These are phyloP conservation scores for Propithecus deckenii DNA, from an alignment of 2,797 vertebrate species.

Conservation along the genomic window DNA sequence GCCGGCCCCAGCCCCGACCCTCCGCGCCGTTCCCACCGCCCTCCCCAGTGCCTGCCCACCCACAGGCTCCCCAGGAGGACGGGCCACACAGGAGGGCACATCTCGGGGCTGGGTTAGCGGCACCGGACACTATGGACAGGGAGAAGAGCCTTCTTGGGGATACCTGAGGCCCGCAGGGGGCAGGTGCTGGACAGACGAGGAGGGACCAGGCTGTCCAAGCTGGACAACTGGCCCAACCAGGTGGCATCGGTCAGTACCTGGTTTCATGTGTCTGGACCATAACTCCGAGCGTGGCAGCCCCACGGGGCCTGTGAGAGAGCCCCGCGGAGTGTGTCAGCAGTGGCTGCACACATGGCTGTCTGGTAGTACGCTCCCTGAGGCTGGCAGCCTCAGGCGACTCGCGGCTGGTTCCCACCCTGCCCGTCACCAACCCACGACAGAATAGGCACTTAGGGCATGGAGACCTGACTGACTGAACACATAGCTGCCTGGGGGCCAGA, in stretches of 20 bases:
- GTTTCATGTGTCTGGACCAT: background rate
- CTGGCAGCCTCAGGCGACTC: background rate
- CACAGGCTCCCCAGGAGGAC: background rate
- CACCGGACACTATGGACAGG: background rate
- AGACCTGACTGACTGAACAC: too few relatives aligned
- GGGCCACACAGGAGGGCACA: background rate
- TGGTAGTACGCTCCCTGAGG: too few relatives aligned
- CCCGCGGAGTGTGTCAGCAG: too few relatives aligned
- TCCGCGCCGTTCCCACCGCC: background rate
- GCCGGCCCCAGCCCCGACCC: background rate
- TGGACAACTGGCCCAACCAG: background rate
- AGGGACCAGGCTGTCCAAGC: background rate
- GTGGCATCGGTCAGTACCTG: background rate
- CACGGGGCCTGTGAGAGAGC: background rate
- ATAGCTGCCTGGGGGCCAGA: rapidly evolving
- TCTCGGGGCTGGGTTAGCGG: background rate
- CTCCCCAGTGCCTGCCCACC: background rate
- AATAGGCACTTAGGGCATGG: background rate
- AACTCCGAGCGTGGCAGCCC: background rate
- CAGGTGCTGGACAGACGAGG: rapidly evolving
- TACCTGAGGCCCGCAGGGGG: background rate
- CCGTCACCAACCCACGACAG: background rate
- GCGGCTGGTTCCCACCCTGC: background rate
- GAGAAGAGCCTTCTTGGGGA: background rate
- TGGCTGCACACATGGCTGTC: background rate